Conservation (phyloP, 1,140 invertebrate genomes). For the Mizuhopecten yessoensis region DNA sequence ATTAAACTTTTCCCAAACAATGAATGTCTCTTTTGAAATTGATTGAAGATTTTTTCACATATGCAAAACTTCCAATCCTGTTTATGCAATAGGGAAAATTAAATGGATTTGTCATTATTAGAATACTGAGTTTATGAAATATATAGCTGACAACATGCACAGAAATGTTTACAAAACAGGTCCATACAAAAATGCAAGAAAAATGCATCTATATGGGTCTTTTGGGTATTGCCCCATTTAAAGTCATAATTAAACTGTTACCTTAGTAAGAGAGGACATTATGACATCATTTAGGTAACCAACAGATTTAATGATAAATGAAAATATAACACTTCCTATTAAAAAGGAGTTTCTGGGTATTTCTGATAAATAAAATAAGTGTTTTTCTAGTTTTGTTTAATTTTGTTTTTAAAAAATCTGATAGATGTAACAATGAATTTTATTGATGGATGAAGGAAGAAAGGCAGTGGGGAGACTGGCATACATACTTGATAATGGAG, state of each 20-base stretch:
- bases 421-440: slow-evolving; percentile 1
- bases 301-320: background rate
- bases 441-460: background rate
- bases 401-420: background rate
- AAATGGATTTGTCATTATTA: background rate
- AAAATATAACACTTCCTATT: background rate
- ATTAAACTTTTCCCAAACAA: too few species aligned
- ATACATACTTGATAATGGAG: slow-evolving; percentile 90
- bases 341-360: background rate
- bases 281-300: background rate
- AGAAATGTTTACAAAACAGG: background rate
- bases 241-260: background rate
- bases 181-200: background rate
- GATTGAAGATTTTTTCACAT: too few species aligned
- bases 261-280: too few species aligned
- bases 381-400: background rate
- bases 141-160: background rate
- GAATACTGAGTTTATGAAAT: background rate
- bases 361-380: background rate
- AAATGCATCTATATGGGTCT: background rate
- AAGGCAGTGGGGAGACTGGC: background rate
- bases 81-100: too few species aligned
- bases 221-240: background rate
- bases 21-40: too few species aligned
- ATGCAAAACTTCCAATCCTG: too few species aligned